Percentiles rank a stretch among this genome's conserved stretches.
Conservation (phyloP, 2,888 invertebrate genomes). For the Synergus gifuensis region DNA sequence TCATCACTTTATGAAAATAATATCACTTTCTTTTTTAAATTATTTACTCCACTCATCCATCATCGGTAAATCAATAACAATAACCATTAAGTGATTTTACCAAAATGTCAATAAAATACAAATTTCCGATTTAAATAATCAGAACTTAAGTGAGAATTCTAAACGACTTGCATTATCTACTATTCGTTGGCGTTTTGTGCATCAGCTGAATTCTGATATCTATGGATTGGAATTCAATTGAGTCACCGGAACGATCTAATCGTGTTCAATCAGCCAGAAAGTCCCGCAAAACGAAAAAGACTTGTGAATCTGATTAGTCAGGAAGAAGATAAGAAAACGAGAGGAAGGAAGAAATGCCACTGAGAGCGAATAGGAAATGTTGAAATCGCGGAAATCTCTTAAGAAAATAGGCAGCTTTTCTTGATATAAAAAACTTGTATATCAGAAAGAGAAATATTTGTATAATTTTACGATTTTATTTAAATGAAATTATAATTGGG, state of each 20-base stretch:
- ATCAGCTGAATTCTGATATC: constrained; percentile 23
- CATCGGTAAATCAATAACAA: neutral
- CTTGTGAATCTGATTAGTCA: constrained; percentile 32
- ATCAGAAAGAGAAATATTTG: neutral
- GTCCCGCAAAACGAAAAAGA: constrained; percentile 28
- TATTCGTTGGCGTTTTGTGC: neutral
- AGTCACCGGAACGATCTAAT: constrained; percentile 38
- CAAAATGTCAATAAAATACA: neutral
- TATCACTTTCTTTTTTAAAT: neutral
- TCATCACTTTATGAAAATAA: neutral
- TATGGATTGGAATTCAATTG: constrained; percentile 38
- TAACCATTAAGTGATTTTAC: neutral
- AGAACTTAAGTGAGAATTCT: neutral
- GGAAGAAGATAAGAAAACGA: constrained; percentile 34
- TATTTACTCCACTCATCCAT: neutral
- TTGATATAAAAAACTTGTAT: neutral
- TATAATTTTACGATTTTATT: neutral
- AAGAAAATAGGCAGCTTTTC: constrained; percentile 7
- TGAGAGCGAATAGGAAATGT: constrained; percentile 8
- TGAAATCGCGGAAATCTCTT: constrained; percentile 22
- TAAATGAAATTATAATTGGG: neutral
- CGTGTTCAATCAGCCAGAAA: constrained; percentile 36
- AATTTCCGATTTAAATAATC: neutral
- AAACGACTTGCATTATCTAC: neutral
- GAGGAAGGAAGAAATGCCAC: constrained; percentile 12